These are phyloP conservation scores for Dermatophagoides farinae DNA, from an alignment of 1,140 invertebrate genomes.

Conservation along the genomic window DNA sequence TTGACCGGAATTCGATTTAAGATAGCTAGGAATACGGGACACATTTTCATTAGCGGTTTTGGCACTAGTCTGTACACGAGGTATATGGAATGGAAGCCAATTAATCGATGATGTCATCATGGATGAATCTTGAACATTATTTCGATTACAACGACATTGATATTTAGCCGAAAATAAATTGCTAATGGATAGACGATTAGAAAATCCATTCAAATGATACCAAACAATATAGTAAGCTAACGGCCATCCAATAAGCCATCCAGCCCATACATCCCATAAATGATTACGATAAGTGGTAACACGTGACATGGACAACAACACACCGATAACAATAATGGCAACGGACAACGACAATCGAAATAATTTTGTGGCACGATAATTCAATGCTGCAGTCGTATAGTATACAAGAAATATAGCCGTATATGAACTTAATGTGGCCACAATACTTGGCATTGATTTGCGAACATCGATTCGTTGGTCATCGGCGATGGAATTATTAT, in stretches of 20 bases:
- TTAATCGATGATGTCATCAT: background rate
- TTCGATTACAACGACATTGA: background rate
- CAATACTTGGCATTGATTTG: slow-evolving; percentile 15
- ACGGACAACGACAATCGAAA: slow-evolving; percentile 6
- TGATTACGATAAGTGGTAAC: slow-evolving; percentile 1
- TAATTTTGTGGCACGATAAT: slow-evolving; percentile 1
- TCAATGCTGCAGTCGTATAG: slow-evolving; percentile 8
- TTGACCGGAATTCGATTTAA: background rate
- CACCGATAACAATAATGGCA: background rate
- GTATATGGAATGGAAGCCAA: slow-evolving; percentile 11
- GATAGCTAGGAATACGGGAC: background rate
- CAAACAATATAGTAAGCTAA: slow-evolving; percentile 12
- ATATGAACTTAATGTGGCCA: slow-evolving; percentile 9
- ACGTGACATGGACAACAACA: background rate
- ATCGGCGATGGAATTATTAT: background rate
- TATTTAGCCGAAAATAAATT: background rate
- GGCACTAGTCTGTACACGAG: slow-evolving; percentile 7
- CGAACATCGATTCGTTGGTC: slow-evolving; percentile 5
- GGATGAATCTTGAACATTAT: background rate
- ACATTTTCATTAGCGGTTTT: background rate
- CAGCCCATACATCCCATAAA: slow-evolving; percentile 6
- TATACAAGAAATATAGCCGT: slow-evolving; percentile 12
- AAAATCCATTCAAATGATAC: slow-evolving; percentile 6
- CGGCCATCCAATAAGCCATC: slow-evolving; percentile 2
- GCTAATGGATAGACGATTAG: background rate